A percentile compares a stretch with the other conserved stretches of the same genome.
phyloP scores from a whole-genome alignment of 2,113 vertebrate species.

The Platichthys stellatus region DNA sequence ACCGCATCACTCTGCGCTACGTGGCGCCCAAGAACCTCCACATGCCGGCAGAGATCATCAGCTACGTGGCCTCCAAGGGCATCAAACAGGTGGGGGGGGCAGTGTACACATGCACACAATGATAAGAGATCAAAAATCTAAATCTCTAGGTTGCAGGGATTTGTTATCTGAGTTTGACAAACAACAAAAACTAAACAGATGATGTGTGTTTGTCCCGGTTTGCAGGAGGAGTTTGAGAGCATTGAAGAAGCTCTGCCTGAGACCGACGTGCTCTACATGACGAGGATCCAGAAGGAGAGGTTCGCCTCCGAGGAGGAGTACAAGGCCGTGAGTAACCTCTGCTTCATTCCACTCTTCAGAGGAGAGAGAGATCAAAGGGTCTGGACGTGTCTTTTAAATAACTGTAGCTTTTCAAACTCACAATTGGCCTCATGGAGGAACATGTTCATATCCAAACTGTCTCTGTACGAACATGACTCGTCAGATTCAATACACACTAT shows the following conservation, averaged over 20 bases:
- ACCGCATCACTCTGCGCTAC: constrained; percentile 93
- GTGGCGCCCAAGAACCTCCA: constrained; percentile 90
- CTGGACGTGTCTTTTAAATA: no score
- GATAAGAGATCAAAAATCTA: neutral
- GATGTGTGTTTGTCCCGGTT: neutral
- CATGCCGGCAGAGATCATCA: constrained; percentile 90
- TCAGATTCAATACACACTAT: no score
- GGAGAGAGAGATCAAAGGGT: no score
- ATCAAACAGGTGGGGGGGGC: constrained; percentile 89
- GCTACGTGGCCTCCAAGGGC: constrained; percentile 91
- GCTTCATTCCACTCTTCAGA: neutral
- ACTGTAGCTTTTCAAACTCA: no score
- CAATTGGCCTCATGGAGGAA: no score
- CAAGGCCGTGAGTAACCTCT: constrained; percentile 83
- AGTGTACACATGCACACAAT: no score
- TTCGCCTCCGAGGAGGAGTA: constrained; percentile 89
- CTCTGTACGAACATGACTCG: no score
- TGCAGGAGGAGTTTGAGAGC: constrained; percentile 94
- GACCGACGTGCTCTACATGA: constrained; percentile 96
- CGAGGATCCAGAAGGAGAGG: constrained; percentile 96
- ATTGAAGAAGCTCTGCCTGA: constrained; percentile 94
- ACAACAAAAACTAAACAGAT: neutral
- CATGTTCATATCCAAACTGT: no score
- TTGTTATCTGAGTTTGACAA: no score
- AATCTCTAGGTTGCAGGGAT: no score